phyloP scores from a whole-genome alignment of 23 tunicate species.

The Oikopleura vanhoeffeni region DNA sequence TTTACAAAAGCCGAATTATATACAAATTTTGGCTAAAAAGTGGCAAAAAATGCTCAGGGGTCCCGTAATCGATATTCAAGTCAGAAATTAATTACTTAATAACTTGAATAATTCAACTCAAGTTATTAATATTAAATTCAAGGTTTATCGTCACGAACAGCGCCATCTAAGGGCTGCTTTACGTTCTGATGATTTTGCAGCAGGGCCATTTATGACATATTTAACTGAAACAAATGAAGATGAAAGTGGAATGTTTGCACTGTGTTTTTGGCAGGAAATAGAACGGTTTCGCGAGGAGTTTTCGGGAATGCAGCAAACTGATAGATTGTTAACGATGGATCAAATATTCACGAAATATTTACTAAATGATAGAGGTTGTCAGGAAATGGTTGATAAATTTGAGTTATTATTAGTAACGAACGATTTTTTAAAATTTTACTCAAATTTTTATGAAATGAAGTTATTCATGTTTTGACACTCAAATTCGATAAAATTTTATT shows the following conservation, averaged over 20 bases:
- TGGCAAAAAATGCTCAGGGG: too few relatives aligned
- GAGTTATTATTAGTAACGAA: too few relatives aligned
- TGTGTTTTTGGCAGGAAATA: not conserved
- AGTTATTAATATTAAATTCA: too few relatives aligned
- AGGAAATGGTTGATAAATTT: not conserved
- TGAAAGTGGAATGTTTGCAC: not conserved
- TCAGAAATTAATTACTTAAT: too few relatives aligned
- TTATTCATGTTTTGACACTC: too few relatives aligned
- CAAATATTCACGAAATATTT: not conserved
- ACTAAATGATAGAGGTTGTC: not conserved
- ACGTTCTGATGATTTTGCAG: constrained; percentile 9
- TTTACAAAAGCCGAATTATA: too few relatives aligned
- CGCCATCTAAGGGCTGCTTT: constrained; percentile 8
- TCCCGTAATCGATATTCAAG: too few relatives aligned
- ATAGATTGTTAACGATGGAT: not conserved
- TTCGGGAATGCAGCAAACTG: not conserved
- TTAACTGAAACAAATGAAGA: not conserved
- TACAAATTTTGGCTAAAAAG: too few relatives aligned
- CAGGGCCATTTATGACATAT: constrained; percentile 9
- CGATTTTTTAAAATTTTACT: too few relatives aligned
- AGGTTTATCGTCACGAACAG: not conserved
- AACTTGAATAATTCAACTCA: too few relatives aligned
- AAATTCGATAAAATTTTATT: too few relatives aligned
- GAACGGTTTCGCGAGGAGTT: constrained; percentile 6
- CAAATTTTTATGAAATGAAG: too few relatives aligned